Base-by-base conservation (phyloP, 2,113 vertebrate genomes). In the Cromileptes altivelis region DNA sequence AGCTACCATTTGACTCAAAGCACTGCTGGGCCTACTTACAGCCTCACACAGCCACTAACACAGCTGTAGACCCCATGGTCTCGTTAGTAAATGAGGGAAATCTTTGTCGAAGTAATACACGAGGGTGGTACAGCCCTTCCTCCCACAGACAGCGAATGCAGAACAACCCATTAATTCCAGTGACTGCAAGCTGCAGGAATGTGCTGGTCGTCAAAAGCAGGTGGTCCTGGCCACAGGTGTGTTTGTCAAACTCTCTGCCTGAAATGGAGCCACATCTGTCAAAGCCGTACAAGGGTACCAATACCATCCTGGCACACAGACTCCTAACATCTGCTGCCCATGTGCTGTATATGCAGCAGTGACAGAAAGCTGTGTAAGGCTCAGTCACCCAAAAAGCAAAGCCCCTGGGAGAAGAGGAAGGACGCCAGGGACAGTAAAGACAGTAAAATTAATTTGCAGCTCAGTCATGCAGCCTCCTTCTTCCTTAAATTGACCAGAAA, bases 211-310 rank as follows among this genome's bases (percentile, higher is more conserved):
- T 83, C n/a, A 70, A 74, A 88, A 77, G 76, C 89, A 86, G 92
- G 86, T 91, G 90, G 89, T 91, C 75, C 83, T 5, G 42, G 68
- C 86, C 86, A 91, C 89, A 93, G 89, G 86, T 94, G 91, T 83
- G 84, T 89, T 86, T 70, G 52, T 79, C 64, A 75, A 74, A 77
- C 27, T 33, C 60, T 58, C 30, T 14, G 37, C 71, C 81, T 70
- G 42, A 83, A 85, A 87, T 14, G 8, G n/a, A 87, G 75, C 82
- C 78, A 75, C 82, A 81, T 86, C 72, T 92, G 83, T 84, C 37
- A 23, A 70, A 75, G 37, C 1, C 9, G 50, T 49, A 49, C 68
- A 63, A 53, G 63, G 64, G 18, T 65, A 79, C 49, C 70, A 30
- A 67, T 11, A 55, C 42, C 82, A 73, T 64, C 49, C 71, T 80